Base-by-base conservation (phyloP, 2,888 invertebrate genomes). In the Lymantria monacha region DNA sequence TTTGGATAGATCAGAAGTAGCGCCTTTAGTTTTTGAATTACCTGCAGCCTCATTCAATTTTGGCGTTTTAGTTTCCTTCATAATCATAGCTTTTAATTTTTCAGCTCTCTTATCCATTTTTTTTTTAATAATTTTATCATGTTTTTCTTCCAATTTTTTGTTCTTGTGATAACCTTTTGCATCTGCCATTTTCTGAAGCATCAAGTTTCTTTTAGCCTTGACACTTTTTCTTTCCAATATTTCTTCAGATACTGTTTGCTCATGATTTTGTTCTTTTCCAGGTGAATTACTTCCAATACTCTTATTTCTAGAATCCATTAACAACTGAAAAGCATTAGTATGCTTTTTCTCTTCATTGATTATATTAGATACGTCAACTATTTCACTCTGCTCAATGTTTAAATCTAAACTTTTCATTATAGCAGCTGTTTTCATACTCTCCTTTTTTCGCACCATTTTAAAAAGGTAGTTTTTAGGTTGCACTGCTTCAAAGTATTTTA, bases 221-320 rank as follows among this genome's bases (percentile, higher is more conserved):
- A 71, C 55, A 48, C 66, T 79, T 59, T 78, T 85, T 57, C 79
- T 83, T 59, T 81, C 78, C 48, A 52, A 42, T 22, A 66, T 53
- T 52, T 76, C 82, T 57, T 79, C 70, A 22, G 61, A 54, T 56
- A 81, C 77, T 49, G 62, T 59, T 53, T 75, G 72, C 44, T 78
- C 76, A 46, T 58, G 45, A 14, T 46, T 59, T 65, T 74, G 80
- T 44, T 91, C 91, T 80, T 93, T 93, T 0, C 94, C 94, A 9
- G 93, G 92, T 22, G 93, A 92, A 80, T 95, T 95, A 15, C 81
- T 79, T 1, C 95, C 95, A 56, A 95, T 92, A 44, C 89, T 88
- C 73, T 93, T 94, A 70, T 93, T 92, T 58, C 94, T 87, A 13
- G 93, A 93, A 59, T 93, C 93, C 95, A 95, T 95, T 85, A 95